Base-by-base conservation (phyloP, 2,113 vertebrate species). In the Chauna torquata region DNA sequence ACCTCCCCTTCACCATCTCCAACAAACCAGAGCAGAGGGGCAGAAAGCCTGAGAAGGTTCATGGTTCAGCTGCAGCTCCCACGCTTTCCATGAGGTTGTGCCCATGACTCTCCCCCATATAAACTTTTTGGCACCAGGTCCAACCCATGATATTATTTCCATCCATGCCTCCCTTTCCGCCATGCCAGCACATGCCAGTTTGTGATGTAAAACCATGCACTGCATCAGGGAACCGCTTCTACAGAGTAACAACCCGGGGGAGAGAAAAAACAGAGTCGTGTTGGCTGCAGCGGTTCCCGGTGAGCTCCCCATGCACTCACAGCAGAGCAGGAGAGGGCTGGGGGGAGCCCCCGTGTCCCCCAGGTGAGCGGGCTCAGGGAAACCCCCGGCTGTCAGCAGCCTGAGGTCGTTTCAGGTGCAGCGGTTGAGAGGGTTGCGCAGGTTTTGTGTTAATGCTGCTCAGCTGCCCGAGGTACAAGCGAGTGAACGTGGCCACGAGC, bases 401-500 rank as follows among this genome's bases (percentile, higher is more conserved):
- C 55, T 71, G 78, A 69, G 77, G 80, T 5, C 27, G 38, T 70
- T 96, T 82, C 0, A 0, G 59, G 44, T 83, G 36, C 30, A 95
- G 76, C 61, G 45, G 66, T 28, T 66, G 74, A 83, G 86, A 79
- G 71, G 24, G 57, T 58, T 12, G 3, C 10, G 9, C 2, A 9
- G 70, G 34, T 52, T 65, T 81, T 50, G 76, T 0, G 4, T 24
- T 30, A 82, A 76, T 1, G 9, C 40, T 34, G 57, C 66, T 86
- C 4, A 3, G 66, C 55, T 82, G 77, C n/a, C 0, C 0, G 69
- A 75, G 34, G 54, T 25, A 66, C 15, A 25, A 91, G 50, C 19
- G 27, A 86, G 44, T 2, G 1, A 88, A 78, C 5, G 0, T 45
- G 13, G 7, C 22, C 50, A 45, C 0, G 0, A 28, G 16, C 42